phyloP scores from a whole-genome alignment of 2,113 vertebrate genomes.

The Nicator chloris region DNA sequence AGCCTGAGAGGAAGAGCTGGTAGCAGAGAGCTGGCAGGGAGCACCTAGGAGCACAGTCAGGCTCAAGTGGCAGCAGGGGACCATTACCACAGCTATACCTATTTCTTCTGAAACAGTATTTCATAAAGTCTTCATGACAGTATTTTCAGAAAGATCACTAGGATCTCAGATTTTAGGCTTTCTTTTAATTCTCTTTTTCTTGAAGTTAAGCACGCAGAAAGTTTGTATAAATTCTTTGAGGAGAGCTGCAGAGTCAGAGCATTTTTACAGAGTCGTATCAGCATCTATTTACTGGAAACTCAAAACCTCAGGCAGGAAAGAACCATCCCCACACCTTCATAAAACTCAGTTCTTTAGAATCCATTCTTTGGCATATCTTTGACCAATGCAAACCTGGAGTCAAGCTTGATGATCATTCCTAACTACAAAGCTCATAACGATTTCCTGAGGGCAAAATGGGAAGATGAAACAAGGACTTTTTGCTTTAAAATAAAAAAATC shows the following conservation, averaged over 20 bases:
- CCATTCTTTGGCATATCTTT: neutral
- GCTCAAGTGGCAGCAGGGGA: neutral
- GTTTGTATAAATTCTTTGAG: neutral
- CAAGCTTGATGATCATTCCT: neutral
- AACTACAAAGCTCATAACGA: neutral
- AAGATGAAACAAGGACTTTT: neutral
- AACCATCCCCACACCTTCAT: neutral
- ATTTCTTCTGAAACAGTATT: neutral
- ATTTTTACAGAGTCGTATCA: neutral
- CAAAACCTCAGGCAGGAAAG: neutral
- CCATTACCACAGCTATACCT: neutral
- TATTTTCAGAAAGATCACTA: neutral
- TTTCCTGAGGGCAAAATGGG: neutral
- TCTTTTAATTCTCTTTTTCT: neutral
- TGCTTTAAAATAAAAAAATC: neutral
- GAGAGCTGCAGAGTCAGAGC: neutral
- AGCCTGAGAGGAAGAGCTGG: neutral
- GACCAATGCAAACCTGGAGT: neutral
- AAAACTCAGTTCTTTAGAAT: neutral
- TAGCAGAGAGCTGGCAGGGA: neutral
- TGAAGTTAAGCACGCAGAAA: neutral
- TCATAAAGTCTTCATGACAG: neutral
- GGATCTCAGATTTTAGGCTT: neutral
- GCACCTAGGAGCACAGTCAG: neutral
- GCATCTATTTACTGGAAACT: neutral